These are phyloP conservation scores for Brevimyrus niger DNA, from an alignment of 2,113 vertebrate species.

Conservation along the genomic window DNA sequence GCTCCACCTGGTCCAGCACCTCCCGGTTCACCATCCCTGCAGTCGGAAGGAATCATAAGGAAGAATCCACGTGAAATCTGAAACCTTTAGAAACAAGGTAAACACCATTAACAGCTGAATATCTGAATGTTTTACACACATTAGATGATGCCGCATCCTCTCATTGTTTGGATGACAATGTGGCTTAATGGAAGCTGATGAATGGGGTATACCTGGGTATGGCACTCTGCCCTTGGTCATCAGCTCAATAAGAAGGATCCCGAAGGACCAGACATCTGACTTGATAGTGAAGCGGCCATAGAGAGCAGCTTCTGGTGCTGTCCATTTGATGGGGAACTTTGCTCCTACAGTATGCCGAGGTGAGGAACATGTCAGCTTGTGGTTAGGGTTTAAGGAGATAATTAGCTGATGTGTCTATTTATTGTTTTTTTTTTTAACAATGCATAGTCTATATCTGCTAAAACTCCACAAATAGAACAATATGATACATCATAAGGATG, in stretches of 20 bases:
- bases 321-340: conserved; percentile 98
- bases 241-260: conserved; percentile 87
- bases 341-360: conserved; percentile 62
- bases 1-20: conserved; percentile 93
- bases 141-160: background rate
- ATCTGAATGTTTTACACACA: background rate
- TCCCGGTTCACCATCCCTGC: conserved; percentile 96
- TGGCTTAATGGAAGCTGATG: background rate
- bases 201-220: conserved; percentile 73
- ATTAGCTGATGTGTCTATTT: background rate
- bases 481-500: background rate
- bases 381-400: background rate
- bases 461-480: background rate
- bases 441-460: background rate
- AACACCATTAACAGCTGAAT: background rate
- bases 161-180: background rate
- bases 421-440: background rate
- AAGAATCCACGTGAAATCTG: background rate
- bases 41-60: background rate
- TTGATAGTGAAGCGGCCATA: conserved; percentile 97
- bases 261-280: conserved; percentile 95
- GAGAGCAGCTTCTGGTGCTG: conserved; percentile 87
- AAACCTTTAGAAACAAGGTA: background rate
- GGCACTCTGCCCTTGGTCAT: conserved; percentile 94
- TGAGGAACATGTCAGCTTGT: background rate